Evolutionary conservation across 1,140 invertebrate genomes (phyloP).

Genomic region (Stratiolaelaps scimitus): DNA sequence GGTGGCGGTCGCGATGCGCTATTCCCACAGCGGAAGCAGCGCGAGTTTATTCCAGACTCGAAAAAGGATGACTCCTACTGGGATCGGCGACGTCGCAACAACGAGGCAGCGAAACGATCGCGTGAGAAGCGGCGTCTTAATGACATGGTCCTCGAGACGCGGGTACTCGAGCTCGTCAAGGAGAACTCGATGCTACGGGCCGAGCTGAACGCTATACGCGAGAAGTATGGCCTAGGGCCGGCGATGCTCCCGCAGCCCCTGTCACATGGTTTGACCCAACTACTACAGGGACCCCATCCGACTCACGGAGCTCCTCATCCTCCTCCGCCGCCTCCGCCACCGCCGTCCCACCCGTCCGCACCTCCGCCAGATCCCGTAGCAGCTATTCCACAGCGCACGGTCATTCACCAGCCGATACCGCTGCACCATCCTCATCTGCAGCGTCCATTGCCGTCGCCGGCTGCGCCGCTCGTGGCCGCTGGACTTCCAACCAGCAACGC

Average conservation of each 20-base stretch:
- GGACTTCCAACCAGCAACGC: slow-evolving; percentile 14
- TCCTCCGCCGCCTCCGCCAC: slow-evolving; percentile 30
- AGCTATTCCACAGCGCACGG: slow-evolving; percentile 64
- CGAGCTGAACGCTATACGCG: slow-evolving; percentile 78
- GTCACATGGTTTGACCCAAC: slow-evolving; percentile 29
- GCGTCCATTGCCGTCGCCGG: not conserved
- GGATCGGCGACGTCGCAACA: slow-evolving; percentile 84
- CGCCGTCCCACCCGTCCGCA: slow-evolving; percentile 7
- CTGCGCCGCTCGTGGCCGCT: not conserved
- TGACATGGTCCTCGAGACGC: slow-evolving; percentile 87
- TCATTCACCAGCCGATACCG: slow-evolving; percentile 63
- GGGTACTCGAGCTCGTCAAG: slow-evolving; percentile 82
- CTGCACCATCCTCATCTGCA: slow-evolving; percentile 39
- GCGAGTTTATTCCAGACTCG: slow-evolving; percentile 90
- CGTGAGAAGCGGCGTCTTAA: slow-evolving; percentile 88
- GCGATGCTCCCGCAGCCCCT: slow-evolving; percentile 30
- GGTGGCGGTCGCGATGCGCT: slow-evolving; percentile 31
- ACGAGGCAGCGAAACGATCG: slow-evolving; percentile 86
- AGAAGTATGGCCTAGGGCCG: slow-evolving; percentile 59
- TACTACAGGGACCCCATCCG: slow-evolving; percentile 32
- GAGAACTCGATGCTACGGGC: slow-evolving; percentile 85
- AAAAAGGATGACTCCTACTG: slow-evolving; percentile 96
- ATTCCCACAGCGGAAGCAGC: slow-evolving; percentile 56
- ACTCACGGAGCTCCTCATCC: slow-evolving; percentile 21
- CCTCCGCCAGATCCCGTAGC: slow-evolving; percentile 42